Percentiles rank a stretch among this genome's conserved stretches.
Conservation (phyloP, 53 echinoderm and acorn worm genomes). For the Henricia sp. region DNA sequence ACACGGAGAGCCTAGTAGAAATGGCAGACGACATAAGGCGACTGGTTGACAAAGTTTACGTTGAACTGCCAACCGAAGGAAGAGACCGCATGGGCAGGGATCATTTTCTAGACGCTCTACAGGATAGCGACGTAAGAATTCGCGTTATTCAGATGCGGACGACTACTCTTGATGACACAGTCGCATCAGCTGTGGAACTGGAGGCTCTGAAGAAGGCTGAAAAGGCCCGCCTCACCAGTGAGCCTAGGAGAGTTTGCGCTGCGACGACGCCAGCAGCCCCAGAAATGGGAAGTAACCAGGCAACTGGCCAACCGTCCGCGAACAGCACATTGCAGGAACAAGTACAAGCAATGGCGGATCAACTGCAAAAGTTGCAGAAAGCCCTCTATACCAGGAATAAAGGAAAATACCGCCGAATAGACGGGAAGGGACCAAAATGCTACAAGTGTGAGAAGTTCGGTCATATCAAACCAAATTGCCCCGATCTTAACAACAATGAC, state of each 20-base stretch:
- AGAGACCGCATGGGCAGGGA: slow-evolving; percentile 33
- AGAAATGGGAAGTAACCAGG: neutral
- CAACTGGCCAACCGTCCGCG: neutral
- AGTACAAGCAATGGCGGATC: neutral
- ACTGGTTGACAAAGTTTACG: slow-evolving; percentile 24
- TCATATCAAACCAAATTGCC: slow-evolving; percentile 50
- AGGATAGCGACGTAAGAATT: slow-evolving; percentile 28
- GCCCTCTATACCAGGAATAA: neutral
- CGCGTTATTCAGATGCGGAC: slow-evolving; percentile 34
- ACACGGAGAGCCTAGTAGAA: slow-evolving; percentile 24
- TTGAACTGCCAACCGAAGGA: neutral
- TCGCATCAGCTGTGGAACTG: slow-evolving; percentile 30
- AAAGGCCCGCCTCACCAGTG: neutral
- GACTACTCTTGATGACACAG: slow-evolving; percentile 25
- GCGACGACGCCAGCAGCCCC: neutral
- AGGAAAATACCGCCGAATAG: neutral
- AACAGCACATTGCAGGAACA: neutral
- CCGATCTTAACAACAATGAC: neutral
- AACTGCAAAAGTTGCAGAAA: neutral
- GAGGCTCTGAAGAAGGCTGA: slow-evolving; percentile 29
- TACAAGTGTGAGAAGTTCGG: slow-evolving; percentile 51
- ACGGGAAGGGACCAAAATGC: neutral
- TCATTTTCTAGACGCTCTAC: slow-evolving; percentile 53
- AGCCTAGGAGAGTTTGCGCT: neutral
- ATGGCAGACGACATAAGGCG: slow-evolving; percentile 16